Base-by-base conservation (phyloP, 2,113 vertebrate species). In the Hippocampus abdominalis region DNA sequence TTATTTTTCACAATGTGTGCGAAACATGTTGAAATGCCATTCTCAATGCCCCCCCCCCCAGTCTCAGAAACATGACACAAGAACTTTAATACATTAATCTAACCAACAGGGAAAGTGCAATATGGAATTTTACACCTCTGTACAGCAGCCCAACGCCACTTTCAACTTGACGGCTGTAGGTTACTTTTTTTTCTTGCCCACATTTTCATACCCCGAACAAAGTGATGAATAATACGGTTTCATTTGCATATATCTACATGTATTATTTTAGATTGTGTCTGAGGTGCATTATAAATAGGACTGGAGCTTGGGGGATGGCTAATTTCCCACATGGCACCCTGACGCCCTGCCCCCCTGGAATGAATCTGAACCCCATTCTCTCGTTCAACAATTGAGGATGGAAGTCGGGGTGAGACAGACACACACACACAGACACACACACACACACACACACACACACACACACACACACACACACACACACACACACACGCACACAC, bases 241-340 rank as follows among this genome's bases (percentile, higher is more conserved):
- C 10, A 81, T 83, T 76, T 80, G 68, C 83, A 81, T 79, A 71
- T 73, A 81, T 84, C 75, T 74, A 29, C 63, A 84, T 87, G 61
- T 44, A 84, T 87, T 74, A 87, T 84, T 82, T 71, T 79, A 27
- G 65, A 54, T 79, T 60, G 75, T 75, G 18, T 74, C 78, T 39
- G 69, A 76, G 54, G 73, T 69, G 68, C 70, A 62, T 69, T 71
- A 74, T 77, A 71, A 27, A 79, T 75, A 23, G 32, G 42, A 59
- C 73, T 25, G 36, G 1, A 4, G 10, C 9, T 63, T 69, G 64
- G 60, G 67, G 79, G 77, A 77, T 81, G 67, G 49, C 42, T 71
- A 67, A 83, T 86, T 84, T 82, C 77, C 80, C 79, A 3, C 2
- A 71, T 80, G 77, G 70, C 68, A 53, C 9, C 40, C 40, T 2